These are phyloP conservation scores for Battus philenor DNA, from an alignment of 1,140 invertebrate genomes.

Conservation along the genomic window DNA sequence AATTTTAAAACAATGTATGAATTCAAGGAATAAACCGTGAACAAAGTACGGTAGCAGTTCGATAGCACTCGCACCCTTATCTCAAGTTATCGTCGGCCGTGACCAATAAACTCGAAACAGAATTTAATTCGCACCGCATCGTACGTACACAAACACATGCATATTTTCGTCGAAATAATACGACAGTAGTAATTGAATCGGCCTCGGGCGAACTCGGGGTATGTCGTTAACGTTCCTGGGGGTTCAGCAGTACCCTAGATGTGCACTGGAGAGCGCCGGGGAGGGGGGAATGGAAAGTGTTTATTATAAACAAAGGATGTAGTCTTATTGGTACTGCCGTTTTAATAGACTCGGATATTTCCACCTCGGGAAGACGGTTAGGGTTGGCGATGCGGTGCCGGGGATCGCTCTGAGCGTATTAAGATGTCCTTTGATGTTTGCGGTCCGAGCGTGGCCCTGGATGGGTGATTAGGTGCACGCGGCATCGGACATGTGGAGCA, in stretches of 20 bases:
- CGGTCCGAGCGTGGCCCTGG: slow-evolving; percentile 59
- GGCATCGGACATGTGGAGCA: slow-evolving; percentile 50
- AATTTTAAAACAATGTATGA: no score
- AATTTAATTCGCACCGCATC: slow-evolving; percentile 70
- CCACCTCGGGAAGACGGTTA: slow-evolving; percentile 59
- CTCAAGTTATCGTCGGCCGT: slow-evolving; percentile 60
- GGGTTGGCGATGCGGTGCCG: slow-evolving; percentile 24
- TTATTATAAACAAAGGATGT: slow-evolving; percentile 74
- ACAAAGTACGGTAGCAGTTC: no score
- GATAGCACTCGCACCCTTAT: slow-evolving; percentile 47
- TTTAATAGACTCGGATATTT: slow-evolving; percentile 72
- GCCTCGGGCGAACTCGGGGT: slow-evolving; percentile 67
- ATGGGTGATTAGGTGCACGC: slow-evolving; percentile 68
- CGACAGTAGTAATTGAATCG: slow-evolving; percentile 75
- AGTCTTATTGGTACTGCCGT: slow-evolving; percentile 71
- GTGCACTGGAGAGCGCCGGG: slow-evolving; percentile 61
- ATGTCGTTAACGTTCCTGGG: slow-evolving; percentile 71
- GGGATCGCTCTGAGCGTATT: slow-evolving; percentile 62
- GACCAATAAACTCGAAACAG: slow-evolving; percentile 71
- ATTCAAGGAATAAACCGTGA: no score
- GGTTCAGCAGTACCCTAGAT: slow-evolving; percentile 61
- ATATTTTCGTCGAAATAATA: slow-evolving; percentile 74
- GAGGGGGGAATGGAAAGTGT: slow-evolving; percentile 56
- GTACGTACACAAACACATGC: slow-evolving; percentile 67
- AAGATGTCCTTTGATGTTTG: slow-evolving; percentile 72